phyloP scores from a whole-genome alignment of 2,888 invertebrate species.

The Corythucha ciliata region DNA sequence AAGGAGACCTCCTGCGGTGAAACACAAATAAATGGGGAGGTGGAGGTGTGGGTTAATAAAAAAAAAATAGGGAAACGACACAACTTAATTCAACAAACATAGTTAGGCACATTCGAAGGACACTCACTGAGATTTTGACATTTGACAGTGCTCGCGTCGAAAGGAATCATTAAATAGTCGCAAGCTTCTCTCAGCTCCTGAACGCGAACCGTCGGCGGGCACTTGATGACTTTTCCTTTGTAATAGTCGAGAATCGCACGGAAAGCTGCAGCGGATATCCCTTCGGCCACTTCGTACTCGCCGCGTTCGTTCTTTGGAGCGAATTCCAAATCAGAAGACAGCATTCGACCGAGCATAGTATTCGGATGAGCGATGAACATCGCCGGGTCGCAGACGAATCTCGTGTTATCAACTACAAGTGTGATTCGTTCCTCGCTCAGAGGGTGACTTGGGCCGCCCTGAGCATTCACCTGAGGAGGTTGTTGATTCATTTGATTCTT shows the following conservation, averaged over 20 bases:
- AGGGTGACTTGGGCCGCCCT: conserved; percentile 37
- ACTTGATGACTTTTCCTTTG: conserved; percentile 79
- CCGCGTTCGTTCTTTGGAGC: conserved; percentile 92
- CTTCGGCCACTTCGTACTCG: conserved; percentile 95
- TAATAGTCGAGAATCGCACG: conserved; percentile 92
- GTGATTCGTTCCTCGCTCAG: conserved; percentile 69
- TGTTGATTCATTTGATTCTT: conserved; percentile 37
- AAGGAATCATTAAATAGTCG: conserved; percentile 95
- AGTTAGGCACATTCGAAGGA: not conserved
- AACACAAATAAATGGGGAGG: conserved; percentile 1
- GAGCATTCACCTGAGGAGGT: too few species aligned
- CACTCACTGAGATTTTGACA: conserved; percentile 88
- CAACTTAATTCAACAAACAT: too few species aligned
- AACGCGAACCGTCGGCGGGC: conserved; percentile 91
- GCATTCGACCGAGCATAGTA: conserved; percentile 99
- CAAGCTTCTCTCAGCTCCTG: conserved; percentile 96
- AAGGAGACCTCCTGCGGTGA: conserved; percentile 67
- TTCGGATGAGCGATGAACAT: conserved; percentile 92
- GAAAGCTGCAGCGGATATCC: conserved; percentile 90
- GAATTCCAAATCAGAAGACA: conserved; percentile 83
- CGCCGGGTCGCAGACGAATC: conserved; percentile 87
- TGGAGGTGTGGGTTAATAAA: not conserved
- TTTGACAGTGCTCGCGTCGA: conserved; percentile 88
- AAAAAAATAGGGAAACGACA: too few species aligned
- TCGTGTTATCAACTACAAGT: conserved; percentile 91